Conservation (phyloP, 2,888 invertebrate genomes). For the Philereme transversata region DNA sequence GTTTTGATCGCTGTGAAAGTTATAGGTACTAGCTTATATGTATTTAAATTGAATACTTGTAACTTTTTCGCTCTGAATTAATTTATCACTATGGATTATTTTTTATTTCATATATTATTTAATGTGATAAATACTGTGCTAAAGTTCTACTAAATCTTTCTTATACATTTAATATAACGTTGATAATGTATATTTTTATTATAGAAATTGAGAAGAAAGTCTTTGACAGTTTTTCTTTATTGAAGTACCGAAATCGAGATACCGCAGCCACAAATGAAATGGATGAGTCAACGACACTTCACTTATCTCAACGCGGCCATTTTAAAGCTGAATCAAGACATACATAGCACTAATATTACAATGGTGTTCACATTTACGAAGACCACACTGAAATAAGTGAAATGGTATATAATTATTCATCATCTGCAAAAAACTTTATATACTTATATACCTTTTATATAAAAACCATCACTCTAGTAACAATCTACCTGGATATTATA, state of each 20-base stretch:
- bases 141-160: no score
- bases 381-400: constrained; percentile 56
- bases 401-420: constrained; percentile 50
- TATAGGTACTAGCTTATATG: no score
- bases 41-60: no score
- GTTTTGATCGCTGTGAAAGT: no score
- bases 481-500: constrained; percentile 79
- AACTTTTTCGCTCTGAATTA: no score
- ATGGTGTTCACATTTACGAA: constrained; percentile 58
- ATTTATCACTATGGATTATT: no score
- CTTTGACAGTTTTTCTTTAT: neutral
- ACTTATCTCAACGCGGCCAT: constrained; percentile 57
- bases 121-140: no score
- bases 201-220: no score
- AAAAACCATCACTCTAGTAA: constrained; percentile 83
- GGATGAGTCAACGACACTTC: constrained; percentile 50
- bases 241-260: constrained; percentile 67
- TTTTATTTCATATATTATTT: no score
- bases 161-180: no score
- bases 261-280: constrained; percentile 68
- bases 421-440: constrained; percentile 55
- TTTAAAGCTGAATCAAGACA: constrained; percentile 60
- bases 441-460: constrained; percentile 65
- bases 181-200: no score
- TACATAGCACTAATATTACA: constrained; percentile 28